Percentiles rank a stretch among this genome's conserved stretches.
Conservation (phyloP, 1,140 invertebrate species). For the Antheraea mylitta region DNA sequence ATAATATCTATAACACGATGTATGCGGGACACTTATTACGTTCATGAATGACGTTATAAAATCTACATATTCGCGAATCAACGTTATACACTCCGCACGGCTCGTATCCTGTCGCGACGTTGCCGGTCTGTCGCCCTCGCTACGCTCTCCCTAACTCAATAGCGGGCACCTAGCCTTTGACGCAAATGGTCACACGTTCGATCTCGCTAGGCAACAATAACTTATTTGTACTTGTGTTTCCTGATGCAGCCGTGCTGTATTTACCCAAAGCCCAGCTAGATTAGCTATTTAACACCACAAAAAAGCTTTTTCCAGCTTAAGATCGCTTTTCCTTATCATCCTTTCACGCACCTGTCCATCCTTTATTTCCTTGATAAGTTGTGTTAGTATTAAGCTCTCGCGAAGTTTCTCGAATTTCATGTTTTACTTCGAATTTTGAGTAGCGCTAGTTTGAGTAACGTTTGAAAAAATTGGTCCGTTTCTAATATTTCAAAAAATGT, state of each 20-base stretch:
- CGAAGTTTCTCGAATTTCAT: not conserved
- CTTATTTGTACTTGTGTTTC: not conserved
- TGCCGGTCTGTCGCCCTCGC: not conserved
- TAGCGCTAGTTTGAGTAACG: no score
- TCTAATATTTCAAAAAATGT: no score
- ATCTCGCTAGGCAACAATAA: not conserved
- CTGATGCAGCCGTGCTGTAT: not conserved
- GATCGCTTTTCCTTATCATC: conserved; percentile 10
- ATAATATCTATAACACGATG: conserved; percentile 18
- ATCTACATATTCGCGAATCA: not conserved
- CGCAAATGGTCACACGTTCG: not conserved
- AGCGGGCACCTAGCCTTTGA: not conserved
- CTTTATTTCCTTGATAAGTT: not conserved
- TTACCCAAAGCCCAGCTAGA: not conserved
- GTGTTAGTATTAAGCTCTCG: not conserved
- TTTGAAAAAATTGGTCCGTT: no score
- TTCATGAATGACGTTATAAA: conserved; percentile 3
- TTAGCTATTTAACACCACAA: conserved; percentile 9
- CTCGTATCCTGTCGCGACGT: not conserved
- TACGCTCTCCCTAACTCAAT: not conserved
- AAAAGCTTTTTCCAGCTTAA: no score
- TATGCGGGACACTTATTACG: conserved; percentile 14
- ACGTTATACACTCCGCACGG: not conserved
- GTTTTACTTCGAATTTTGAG: not conserved
- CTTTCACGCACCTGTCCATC: conserved; percentile 8